Base-by-base conservation (phyloP, 2,888 invertebrate species). In the Baccha elongata region DNA sequence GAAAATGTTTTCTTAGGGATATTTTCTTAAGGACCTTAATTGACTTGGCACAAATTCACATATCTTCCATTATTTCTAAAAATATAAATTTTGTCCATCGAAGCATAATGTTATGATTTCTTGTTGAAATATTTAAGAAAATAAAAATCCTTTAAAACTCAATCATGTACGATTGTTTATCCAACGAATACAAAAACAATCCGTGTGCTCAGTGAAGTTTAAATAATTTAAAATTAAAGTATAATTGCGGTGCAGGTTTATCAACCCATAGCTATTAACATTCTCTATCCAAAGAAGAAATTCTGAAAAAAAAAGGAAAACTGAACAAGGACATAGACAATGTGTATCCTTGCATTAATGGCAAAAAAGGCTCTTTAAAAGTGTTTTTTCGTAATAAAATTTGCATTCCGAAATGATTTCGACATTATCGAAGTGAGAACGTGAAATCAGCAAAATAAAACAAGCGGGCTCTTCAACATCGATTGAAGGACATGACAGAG, bases 341-440 rank as follows among this genome's bases (percentile, higher is more conserved):
- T 40, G 53, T 40, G 1, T 58, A 58, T 58, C 26, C 8, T 53
- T 26, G 23, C 23, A 58, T 15, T 40, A 40, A 58, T 23, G 15
- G 15, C 37, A 23, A 58, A 37, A n/a, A 53, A 52, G 75, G 26
- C 65, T 42, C 71, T 53, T 81, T 71, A 72, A 81, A 76, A 76
- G 71, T 55, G 21, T 55, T 55, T 40, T 58, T 50, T 81, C 65
- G 64, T 76, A 72, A 83, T 83, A 76, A 83, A 83, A 83, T 83
- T 83, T 83, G 67, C 76, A 83, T 83, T 72, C 53, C 81, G 62
- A 83, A 83, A 76, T 76, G 71, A 76, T 72, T 83, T 76, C 72
- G 67, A 76, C 72, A 83, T 83, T 72, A 83, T 83, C 81, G 81
- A 76, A 72, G 60, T 29, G 65, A 62, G 64, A 60, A 68, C 44